Evolutionary conservation across 2,797 vertebrate species (phyloP).

Genomic region (Sebastiscus tertius): DNA sequence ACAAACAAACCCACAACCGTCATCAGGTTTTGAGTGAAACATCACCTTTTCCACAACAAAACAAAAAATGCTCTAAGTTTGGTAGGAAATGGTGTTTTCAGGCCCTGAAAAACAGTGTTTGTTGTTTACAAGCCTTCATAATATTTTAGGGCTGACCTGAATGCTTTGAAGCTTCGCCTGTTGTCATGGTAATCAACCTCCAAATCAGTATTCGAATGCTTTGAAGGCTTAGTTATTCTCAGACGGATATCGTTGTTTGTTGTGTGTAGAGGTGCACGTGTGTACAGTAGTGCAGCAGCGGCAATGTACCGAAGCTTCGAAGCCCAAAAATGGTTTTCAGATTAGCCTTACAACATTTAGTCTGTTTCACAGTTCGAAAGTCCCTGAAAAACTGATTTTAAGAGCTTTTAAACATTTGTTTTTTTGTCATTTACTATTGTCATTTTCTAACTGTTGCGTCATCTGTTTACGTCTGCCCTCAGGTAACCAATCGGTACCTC

Average conservation of each 20-base stretch:
- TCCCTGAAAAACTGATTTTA: not conserved
- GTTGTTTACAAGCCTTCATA: not conserved
- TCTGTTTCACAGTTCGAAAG: not conserved
- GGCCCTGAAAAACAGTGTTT: not conserved
- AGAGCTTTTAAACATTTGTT: not conserved
- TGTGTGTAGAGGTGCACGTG: no score
- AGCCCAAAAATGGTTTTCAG: no score
- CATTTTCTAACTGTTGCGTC: not conserved
- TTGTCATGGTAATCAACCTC: no score
- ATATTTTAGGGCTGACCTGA: not conserved
- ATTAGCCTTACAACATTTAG: not conserved
- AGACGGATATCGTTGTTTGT: no score
- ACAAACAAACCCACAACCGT: not conserved
- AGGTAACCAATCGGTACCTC: conserved; percentile 97
- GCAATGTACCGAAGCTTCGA: no score
- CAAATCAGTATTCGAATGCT: no score
- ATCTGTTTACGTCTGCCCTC: conserved; percentile 24
- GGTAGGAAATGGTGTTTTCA: not conserved
- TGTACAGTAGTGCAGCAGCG: no score
- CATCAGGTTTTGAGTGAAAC: not conserved
- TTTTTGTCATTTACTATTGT: not conserved
- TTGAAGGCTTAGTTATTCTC: no score
- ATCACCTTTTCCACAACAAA: not conserved
- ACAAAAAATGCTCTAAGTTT: not conserved
- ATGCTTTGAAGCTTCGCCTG: no score